Conservation (phyloP, 2,888 invertebrate genomes). For the Yponomeuta cagnagella region DNA sequence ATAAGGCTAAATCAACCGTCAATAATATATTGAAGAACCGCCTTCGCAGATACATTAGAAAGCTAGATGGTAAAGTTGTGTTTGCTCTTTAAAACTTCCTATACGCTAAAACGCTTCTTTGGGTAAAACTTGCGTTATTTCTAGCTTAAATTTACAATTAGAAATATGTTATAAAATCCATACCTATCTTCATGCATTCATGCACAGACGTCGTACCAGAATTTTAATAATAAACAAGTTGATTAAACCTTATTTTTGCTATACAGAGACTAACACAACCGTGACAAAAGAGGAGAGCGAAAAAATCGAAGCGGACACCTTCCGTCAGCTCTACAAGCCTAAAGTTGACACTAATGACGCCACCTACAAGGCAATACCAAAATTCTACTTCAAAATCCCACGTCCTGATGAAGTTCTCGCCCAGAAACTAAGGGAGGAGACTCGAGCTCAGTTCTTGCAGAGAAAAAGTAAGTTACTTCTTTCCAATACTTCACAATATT, state of each 20-base stretch:
- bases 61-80: conserved; percentile 55
- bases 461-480: conserved; percentile 78
- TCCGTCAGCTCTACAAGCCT: conserved; percentile 73
- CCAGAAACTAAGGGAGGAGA: conserved; percentile 91
- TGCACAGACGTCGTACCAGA: too few relatives aligned
- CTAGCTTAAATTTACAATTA: too few relatives aligned
- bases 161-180: too few relatives aligned
- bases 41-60: conserved; percentile 67
- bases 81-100: background rate
- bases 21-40: conserved; percentile 65
- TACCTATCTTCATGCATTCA: too few relatives aligned
- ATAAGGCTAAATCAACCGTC: conserved; percentile 38
- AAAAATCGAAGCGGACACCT: conserved; percentile 71
- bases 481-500: too few relatives aligned
- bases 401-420: conserved; percentile 84
- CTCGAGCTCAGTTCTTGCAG: conserved; percentile 90
- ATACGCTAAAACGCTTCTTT: background rate
- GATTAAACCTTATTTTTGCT: background rate
- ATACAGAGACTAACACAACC: conserved; percentile 52
- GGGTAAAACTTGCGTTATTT: too few relatives aligned
- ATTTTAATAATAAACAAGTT: too few relatives aligned
- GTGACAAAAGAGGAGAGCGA: conserved; percentile 61
- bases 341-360: conserved; percentile 60
- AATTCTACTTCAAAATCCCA: conserved; percentile 86
- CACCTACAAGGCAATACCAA: conserved; percentile 80